Evolutionary conservation across 1,140 invertebrate genomes (phyloP), one percentile per base, ranked within the genome.

Genomic region (Solenopsis invicta): DNA sequence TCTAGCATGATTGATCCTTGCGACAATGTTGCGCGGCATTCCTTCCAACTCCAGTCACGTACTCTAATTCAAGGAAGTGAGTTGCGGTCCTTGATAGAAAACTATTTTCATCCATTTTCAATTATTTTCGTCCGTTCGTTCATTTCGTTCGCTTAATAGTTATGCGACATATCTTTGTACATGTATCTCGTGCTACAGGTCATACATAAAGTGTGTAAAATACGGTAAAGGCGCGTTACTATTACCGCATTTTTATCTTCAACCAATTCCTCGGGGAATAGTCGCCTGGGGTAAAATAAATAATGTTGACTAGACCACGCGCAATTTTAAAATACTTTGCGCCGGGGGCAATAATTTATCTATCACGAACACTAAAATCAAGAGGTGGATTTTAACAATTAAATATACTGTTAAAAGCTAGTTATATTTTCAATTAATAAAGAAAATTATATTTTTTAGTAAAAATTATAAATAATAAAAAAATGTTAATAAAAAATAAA

Each of bases 1-100:
- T 81, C 34, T 80, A 56, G 21, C 16, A 62, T 48, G 77, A 56
- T 81, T 52, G 34, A 56, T 71, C 66, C 6, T 34, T 34, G 66
- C 71, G 21, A 81, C 64, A 69, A 52, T 41, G 48, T 41, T 21
- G 48, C 21, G 29, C 21, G 5, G 24, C 78, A 71, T 81, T 81
- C 50, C 21, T 81, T 45, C 13, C 29, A 54, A 34, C n/a, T 81
- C 24, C 41, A 41, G n/a, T 16, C 34, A 56, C 50, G 37, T 29
- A 50, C 21, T 71, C 37, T 29, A 71, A 71, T 50, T 71, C 37
- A 9, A 59, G 10, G 10, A 41, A 71, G 37, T 29, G 50, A 34
- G 29, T 66, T 29, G 16, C 6, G 29, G 4, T 61, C 13, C 4
- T n/a, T 4, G 45, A 34, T 12, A 54, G 62, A 67, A 34, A 29